Conservation (phyloP, 2,113 vertebrate genomes). For the Labeo catla region DNA sequence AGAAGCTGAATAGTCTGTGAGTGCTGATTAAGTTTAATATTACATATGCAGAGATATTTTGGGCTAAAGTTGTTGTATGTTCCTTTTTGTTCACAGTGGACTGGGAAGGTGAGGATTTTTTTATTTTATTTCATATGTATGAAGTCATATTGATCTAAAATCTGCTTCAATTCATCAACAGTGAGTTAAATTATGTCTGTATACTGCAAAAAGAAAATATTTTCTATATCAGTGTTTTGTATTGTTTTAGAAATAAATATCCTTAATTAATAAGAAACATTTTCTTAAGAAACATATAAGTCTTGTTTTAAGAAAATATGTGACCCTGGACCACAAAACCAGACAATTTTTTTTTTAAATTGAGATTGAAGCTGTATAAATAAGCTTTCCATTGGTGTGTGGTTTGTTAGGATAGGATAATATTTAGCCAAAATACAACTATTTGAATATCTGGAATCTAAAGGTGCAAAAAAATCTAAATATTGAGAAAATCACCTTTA, state of each 20-base stretch:
- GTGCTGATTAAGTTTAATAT: not conserved
- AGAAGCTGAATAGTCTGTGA: not conserved
- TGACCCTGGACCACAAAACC: no score
- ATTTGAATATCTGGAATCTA: no score
- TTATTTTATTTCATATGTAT: constrained; percentile 54
- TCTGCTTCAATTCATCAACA: constrained; percentile 54
- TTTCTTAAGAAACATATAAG: not conserved
- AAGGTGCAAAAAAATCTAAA: no score
- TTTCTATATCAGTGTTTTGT: not conserved
- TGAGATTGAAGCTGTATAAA: no score
- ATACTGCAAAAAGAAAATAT: not conserved
- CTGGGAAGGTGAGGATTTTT: constrained; percentile 74
- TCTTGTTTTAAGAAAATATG: not conserved
- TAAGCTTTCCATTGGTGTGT: no score
- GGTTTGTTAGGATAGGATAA: no score
- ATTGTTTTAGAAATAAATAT: not conserved
- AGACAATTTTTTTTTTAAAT: no score
- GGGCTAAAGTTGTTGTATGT: constrained; percentile 40
- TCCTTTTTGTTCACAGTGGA: constrained; percentile 74
- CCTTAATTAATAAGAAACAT: not conserved
- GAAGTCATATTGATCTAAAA: constrained; percentile 50
- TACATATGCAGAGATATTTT: not conserved
- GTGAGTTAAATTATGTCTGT: constrained; percentile 11
- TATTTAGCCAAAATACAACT: no score
- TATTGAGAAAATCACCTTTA: no score